Percentiles rank a stretch among this genome's conserved stretches.
Conservation (phyloP, 2,888 invertebrate genomes). For the Melinaea marsaeus region DNA sequence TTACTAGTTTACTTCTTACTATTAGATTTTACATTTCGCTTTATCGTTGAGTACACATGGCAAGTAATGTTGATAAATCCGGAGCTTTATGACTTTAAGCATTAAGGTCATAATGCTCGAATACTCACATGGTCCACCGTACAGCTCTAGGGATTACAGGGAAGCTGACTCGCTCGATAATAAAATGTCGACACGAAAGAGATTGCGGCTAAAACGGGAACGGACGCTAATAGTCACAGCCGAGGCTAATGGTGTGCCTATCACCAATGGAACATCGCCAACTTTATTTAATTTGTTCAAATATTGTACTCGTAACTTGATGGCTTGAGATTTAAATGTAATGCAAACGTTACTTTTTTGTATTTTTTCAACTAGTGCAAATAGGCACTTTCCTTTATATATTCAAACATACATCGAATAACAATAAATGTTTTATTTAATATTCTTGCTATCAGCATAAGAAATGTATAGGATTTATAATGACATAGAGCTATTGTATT, state of each 20-base stretch:
- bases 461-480: too few species aligned
- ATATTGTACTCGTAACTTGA: constrained; percentile 22
- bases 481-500: too few species aligned
- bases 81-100: constrained; percentile 5
- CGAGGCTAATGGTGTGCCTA: constrained; percentile 52
- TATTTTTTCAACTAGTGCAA: too few species aligned
- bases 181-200: constrained; percentile 74
- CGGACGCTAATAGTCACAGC: constrained; percentile 52
- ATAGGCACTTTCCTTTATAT: too few species aligned
- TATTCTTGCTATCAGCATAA: too few species aligned
- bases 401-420: too few species aligned
- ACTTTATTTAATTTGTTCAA: constrained; percentile 41
- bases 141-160: constrained; percentile 65
- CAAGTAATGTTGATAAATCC: not conserved
- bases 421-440: too few species aligned
- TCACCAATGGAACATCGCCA: constrained; percentile 50
- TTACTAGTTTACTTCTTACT: constrained; percentile 7
- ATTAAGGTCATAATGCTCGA: constrained; percentile 14
- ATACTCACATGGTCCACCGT: constrained; percentile 61
- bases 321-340: constrained; percentile 2
- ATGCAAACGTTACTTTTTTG: not conserved
- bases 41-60: constrained; percentile 14
- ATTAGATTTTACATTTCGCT: constrained; percentile 14
- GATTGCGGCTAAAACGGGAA: constrained; percentile 51
- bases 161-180: constrained; percentile 66